Conservation (phyloP, 2,113 vertebrate genomes). For the Lophura nycthemera region DNA sequence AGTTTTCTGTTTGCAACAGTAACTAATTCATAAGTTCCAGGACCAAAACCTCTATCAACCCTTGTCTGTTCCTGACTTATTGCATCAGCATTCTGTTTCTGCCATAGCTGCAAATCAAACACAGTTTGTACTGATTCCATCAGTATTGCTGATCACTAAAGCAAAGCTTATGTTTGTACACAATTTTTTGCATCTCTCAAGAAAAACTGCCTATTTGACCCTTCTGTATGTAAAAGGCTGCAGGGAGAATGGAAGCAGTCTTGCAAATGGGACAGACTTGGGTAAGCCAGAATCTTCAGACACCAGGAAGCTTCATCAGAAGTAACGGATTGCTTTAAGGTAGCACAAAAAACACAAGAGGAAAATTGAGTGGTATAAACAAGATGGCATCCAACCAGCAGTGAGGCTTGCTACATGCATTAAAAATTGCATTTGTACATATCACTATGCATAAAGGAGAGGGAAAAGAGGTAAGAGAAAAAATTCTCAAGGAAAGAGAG, state of each 20-base stretch:
- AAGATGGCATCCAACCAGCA: too few species aligned
- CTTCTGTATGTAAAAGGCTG: background rate
- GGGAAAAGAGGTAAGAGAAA: background rate
- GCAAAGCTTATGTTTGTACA: background rate
- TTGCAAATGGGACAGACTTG: too few species aligned
- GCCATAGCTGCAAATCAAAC: background rate
- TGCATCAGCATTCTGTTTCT: background rate
- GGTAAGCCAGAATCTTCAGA: too few species aligned
- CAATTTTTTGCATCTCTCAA: background rate
- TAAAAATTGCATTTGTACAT: background rate
- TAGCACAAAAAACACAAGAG: too few species aligned
- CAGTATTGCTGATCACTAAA: background rate
- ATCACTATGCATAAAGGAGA: rapidly evolving
- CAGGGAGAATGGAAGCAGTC: background rate
- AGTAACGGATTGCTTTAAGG: too few species aligned
- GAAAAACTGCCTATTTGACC: background rate
- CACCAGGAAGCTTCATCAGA: too few species aligned
- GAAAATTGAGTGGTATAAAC: too few species aligned
- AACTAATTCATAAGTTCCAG: background rate
- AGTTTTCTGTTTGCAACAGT: background rate
- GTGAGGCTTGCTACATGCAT: background rate
- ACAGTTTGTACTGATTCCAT: rapidly evolving
- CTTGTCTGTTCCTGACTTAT: background rate
- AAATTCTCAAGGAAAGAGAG: background rate
- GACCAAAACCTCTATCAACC: background rate